Evolutionary conservation across 53 echinoderm and acorn worm species (phyloP).

Genomic region (Holothuria scabra): DNA sequence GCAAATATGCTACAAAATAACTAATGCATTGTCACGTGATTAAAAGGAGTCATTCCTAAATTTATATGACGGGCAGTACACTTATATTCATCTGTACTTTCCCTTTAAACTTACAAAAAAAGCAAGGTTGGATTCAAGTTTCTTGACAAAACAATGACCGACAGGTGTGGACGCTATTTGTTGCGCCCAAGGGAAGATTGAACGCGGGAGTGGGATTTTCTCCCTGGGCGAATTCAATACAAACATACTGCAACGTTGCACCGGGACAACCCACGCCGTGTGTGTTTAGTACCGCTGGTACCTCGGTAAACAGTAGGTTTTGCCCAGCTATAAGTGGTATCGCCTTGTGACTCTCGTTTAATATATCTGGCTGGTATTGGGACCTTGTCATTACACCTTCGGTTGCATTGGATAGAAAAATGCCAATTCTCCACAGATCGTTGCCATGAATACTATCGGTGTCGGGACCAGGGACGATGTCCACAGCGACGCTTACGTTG

Average conservation of each 20-base stretch:
- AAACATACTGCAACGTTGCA: not conserved
- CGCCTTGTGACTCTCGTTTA: conserved; percentile 3
- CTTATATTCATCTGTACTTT: no score
- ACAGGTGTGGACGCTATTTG: not conserved
- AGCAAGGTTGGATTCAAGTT: not conserved
- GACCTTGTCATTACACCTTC: not conserved
- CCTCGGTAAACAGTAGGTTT: conserved; percentile 20
- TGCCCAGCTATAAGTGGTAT: conserved; percentile 5
- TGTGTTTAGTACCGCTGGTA: conserved; percentile 1
- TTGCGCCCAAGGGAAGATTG: conserved; percentile 7
- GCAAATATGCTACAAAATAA: no score
- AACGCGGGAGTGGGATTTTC: conserved; percentile 5
- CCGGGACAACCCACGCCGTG: conserved; percentile 20
- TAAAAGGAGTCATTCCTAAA: no score
- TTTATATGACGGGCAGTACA: no score
- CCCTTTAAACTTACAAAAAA: no score
- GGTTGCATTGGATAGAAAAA: conserved; percentile 39
- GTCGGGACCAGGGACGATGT: not conserved
- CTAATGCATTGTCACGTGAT: no score
- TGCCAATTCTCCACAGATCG: conserved; percentile 23
- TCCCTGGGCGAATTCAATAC: conserved; percentile 32
- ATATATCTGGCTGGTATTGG: conserved; percentile 20
- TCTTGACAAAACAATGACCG: conserved; percentile 5
- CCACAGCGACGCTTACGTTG: conserved; percentile 2
- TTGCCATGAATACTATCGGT: conserved; percentile 12